A percentile compares a stretch with the other conserved stretches of the same genome.
Evolutionary conservation across 1,140 invertebrate genomes (phyloP).

Genomic region (Subanguina moxae): DNA sequence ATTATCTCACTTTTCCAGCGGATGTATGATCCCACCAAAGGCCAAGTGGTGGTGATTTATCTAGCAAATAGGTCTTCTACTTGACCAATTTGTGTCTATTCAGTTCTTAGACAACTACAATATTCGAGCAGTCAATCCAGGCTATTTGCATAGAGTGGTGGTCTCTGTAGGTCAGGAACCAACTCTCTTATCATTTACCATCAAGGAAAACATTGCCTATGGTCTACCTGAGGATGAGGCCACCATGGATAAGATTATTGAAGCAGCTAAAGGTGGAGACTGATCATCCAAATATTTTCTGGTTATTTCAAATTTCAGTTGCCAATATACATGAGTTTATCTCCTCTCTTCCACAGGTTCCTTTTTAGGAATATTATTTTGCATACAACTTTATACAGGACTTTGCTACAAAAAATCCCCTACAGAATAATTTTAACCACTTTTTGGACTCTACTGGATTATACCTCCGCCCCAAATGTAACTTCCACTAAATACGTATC

Average conservation of each 20-base stretch:
- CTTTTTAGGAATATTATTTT: background rate
- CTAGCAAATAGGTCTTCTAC: background rate
- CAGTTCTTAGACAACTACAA: conserved; percentile 55
- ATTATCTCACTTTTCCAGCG: conserved; percentile 61
- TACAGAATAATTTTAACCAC: too few relatives aligned
- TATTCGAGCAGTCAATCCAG: conserved; percentile 51
- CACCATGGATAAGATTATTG: conserved; percentile 54
- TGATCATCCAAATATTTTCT: conserved; percentile 10
- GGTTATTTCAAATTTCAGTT: background rate
- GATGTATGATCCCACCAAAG: conserved; percentile 60
- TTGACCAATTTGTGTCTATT: conserved; percentile 15
- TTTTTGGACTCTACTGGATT: too few relatives aligned
- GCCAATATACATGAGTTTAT: conserved; percentile 53
- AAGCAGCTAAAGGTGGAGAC: conserved; percentile 50
- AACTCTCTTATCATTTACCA: conserved; percentile 41
- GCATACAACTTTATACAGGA: background rate
- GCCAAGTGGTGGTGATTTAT: conserved; percentile 43
- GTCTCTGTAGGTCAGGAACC: conserved; percentile 56
- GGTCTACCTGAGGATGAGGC: conserved; percentile 53
- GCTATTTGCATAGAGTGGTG: conserved; percentile 50
- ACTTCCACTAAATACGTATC: too few relatives aligned
- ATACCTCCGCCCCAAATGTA: too few relatives aligned
- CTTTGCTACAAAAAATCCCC: too few relatives aligned
- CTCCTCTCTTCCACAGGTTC: conserved; percentile 47
- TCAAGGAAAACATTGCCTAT: conserved; percentile 48